Evolutionary conservation across 2,888 invertebrate species (phyloP), one percentile per base, ranked within the genome.

Genomic region (Drosophila borborema): DNA sequence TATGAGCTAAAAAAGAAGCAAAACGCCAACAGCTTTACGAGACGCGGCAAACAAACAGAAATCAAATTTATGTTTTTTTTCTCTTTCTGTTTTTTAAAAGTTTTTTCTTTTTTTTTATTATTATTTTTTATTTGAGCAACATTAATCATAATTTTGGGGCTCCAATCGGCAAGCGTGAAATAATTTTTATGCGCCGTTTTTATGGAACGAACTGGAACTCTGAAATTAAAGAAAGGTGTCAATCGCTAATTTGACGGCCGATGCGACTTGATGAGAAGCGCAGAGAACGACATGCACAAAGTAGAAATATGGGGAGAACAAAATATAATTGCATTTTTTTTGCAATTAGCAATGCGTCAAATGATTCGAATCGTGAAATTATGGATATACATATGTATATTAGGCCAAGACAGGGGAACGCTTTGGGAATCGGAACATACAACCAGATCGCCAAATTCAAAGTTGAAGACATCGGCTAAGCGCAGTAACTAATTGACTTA

Each of bases 151-250:
- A 89, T 86, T 86, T 87, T 43, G 53, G 59, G 59, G 46, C 40
- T 78, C 46, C 69, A 48, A 36, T 60, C 60, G 68, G 66, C 41
- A 72, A 81, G 89, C 89, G 87, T 85, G 89, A 85, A 89, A 86
- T 81, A 79, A 75, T 84, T 81, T 89, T 89, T 85, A 89, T 86
- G 74, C 87, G 85, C 80, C 74, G 72, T 84, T 89, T 89, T 85
- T 73, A 86, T 72, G 84, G 79, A 71, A 73, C 81, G 55, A 65
- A 72, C 55, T 40, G 34, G 53, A 63, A 63, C 66, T 63, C 40
- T 34, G n/a, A 54, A 46, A 64, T 53, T 61, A 48, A 48, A 76
- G 74, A 77, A 86, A 81, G 87, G 89, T 89, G 89, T 81, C 83
- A 87, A 83, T 87, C 82, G 80, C 79, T 73, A 83, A 86, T 89